phyloP scores from a whole-genome alignment of 2,113 vertebrate species.

The Capreolus pygargus region DNA sequence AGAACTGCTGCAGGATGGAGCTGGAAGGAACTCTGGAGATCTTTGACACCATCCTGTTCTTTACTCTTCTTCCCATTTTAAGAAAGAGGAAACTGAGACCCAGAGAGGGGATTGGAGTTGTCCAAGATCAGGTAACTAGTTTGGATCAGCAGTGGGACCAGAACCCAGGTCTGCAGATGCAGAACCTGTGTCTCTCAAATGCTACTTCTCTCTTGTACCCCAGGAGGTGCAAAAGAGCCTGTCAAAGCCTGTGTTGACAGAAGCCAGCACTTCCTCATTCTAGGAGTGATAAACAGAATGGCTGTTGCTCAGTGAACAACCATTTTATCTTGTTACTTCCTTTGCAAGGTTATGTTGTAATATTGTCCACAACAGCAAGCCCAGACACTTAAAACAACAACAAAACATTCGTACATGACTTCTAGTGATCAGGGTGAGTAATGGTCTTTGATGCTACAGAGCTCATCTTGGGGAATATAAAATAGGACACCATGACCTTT shows the following conservation, averaged over 20 bases:
- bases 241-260: not conserved
- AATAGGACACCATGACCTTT: not conserved
- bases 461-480: not conserved
- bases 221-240: not conserved
- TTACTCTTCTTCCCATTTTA: not conserved
- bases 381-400: not conserved
- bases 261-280: conserved; percentile 10
- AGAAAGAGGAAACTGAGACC: not conserved
- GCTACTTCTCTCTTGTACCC: not conserved
- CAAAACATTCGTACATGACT: not conserved
- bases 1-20: not conserved
- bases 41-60: not conserved
- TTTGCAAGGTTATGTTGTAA: not conserved
- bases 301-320: not conserved
- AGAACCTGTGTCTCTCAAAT: not conserved
- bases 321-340: not conserved
- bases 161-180: not conserved
- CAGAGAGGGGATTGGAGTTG: not conserved
- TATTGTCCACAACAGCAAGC: not conserved
- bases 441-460: not conserved
- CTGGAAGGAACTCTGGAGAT: not conserved
- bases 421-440: not conserved
- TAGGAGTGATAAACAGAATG: not conserved
- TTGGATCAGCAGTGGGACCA: not conserved
- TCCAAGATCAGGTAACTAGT: not conserved